These are phyloP conservation scores for Hermetia illucens DNA, from an alignment of 1,140 invertebrate genomes.

Conservation along the genomic window DNA sequence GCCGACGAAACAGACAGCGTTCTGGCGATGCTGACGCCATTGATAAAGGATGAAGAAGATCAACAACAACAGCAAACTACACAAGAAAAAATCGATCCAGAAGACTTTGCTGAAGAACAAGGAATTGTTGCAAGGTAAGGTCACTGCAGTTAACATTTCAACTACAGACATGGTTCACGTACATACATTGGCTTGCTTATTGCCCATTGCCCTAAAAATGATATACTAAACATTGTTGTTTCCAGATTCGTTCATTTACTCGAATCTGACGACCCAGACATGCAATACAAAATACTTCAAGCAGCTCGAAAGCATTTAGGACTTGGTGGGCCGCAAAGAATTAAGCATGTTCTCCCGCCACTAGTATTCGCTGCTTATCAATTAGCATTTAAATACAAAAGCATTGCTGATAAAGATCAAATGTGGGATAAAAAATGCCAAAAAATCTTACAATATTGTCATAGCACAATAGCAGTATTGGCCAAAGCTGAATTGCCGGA, in stretches of 20 bases:
- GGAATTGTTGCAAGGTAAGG: constrained; percentile 52
- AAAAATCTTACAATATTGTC: constrained; percentile 97
- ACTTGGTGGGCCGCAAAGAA: constrained; percentile 70
- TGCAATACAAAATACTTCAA: constrained; percentile 84
- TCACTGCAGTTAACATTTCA: neutral
- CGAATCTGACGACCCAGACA: constrained; percentile 70
- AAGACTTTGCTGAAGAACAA: constrained; percentile 97
- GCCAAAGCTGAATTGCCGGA: constrained; percentile 91
- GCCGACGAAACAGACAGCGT: constrained; percentile 73
- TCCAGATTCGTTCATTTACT: constrained; percentile 79
- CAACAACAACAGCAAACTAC: constrained; percentile 32
- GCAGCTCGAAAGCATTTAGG: constrained; percentile 83
- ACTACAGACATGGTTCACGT: neutral
- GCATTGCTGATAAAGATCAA: constrained; percentile 70
- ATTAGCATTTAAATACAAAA: constrained; percentile 72
- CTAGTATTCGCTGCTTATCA: constrained; percentile 92
- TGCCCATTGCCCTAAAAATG: constrained; percentile 6
- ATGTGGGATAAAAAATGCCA: constrained; percentile 98
- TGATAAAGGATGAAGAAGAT: constrained; percentile 77
- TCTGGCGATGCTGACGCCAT: constrained; percentile 64
- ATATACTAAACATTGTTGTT: no score
- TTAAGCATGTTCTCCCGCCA: constrained; percentile 87
- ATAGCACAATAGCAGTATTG: constrained; percentile 82
- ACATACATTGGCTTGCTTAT: no score
- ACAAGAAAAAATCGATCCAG: constrained; percentile 57